These are phyloP conservation scores for Salvelinus fontinalis DNA, from an alignment of 2,113 vertebrate species.

Conservation along the genomic window DNA sequence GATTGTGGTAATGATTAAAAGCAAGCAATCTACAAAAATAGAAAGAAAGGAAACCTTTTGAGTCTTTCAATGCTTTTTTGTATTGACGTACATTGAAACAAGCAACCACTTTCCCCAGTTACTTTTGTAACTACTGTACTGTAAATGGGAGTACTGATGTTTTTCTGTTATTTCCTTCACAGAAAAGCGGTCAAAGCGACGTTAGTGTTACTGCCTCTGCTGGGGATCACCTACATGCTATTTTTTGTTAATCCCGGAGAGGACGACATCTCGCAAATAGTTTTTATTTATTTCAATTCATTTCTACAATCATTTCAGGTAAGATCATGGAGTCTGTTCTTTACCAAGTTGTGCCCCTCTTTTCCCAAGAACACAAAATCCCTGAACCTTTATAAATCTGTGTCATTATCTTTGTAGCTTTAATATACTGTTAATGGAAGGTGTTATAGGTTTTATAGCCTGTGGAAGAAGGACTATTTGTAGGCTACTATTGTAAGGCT, in stretches of 20 bases:
- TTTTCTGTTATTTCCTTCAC: conserved; percentile 32
- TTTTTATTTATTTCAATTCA: conserved; percentile 99
- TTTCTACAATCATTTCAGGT: conserved; percentile 99
- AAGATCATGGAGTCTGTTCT: conserved; percentile 30
- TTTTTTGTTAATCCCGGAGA: conserved; percentile 97
- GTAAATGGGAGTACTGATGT: no score
- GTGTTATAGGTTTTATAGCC: conserved; percentile 10
- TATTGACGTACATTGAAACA: neutral
- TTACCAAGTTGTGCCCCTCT: neutral
- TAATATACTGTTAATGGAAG: neutral
- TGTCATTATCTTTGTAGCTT: neutral
- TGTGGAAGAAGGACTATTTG: conserved; percentile 35
- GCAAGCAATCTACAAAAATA: no score
- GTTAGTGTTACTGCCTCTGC: conserved; percentile 88
- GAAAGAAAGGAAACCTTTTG: no score
- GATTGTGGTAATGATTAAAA: no score
- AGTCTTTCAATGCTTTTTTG: neutral
- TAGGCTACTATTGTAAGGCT: conserved; percentile 25
- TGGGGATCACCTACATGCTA: conserved; percentile 97
- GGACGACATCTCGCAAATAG: conserved; percentile 94
- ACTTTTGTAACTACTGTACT: no score
- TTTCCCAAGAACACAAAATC: neutral
- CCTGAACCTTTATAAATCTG: neutral
- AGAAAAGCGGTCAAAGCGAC: conserved; percentile 98
- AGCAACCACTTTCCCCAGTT: no score